These are phyloP conservation scores for Agrotis exclamationis DNA, from an alignment of 2,888 invertebrate species.

Conservation along the genomic window DNA sequence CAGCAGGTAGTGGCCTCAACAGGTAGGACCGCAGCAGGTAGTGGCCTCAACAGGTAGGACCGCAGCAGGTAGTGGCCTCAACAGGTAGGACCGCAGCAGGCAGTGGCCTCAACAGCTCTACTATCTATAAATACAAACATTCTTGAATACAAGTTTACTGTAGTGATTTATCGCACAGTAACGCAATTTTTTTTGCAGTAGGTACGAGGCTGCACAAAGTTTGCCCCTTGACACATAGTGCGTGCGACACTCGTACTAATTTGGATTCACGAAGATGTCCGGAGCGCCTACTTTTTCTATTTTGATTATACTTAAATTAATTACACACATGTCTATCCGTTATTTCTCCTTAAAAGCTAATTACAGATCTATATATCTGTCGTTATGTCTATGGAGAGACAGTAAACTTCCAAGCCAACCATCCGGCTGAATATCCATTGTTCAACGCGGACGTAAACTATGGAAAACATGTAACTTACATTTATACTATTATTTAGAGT, in stretches of 20 bases:
- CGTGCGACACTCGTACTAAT: background rate
- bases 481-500: background rate
- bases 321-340: background rate
- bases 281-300: background rate
- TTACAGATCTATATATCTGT: slow-evolving; percentile 63
- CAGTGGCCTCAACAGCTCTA: too few species aligned
- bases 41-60: too few species aligned
- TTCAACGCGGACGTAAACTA: slow-evolving; percentile 78
- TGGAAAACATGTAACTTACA: slow-evolving; percentile 71
- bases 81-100: too few species aligned
- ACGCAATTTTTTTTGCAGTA: too few species aligned
- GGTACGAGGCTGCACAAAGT: too few species aligned
- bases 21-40: too few species aligned
- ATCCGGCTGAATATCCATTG: slow-evolving; percentile 66
- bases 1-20: too few species aligned
- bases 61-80: too few species aligned
- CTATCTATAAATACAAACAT: too few species aligned
- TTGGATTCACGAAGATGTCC: background rate
- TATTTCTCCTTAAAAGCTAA: slow-evolving; percentile 55
- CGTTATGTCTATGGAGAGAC: slow-evolving; percentile 69
- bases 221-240: background rate
- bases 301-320: background rate
- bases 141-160: too few species aligned
- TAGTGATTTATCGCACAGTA: too few species aligned
- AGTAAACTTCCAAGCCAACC: slow-evolving; percentile 78